Evolutionary conservation across 2,113 vertebrate species (phyloP), one percentile per base, ranked within the genome.

Genomic region (Vidua chalybeata): DNA sequence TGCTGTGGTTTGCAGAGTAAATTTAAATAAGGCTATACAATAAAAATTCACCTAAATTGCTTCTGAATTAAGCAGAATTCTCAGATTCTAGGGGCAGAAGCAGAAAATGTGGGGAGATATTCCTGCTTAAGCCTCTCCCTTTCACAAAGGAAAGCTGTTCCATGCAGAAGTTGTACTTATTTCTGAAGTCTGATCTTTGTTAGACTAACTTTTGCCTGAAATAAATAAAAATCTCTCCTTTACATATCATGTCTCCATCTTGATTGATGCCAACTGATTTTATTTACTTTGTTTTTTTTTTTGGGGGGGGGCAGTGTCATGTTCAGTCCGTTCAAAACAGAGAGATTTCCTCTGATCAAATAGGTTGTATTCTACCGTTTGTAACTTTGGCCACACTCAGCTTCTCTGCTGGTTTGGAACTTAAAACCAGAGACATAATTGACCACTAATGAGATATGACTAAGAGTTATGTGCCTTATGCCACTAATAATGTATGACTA

Each of bases 91-190:
- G 23, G 5, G 13, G 20, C 28, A 87, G 59, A 62, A 75, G 46
- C 3, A 5, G 79, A 82, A 88, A 58, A 10, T 46, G 10, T 52
- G 31, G 43, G 27, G 33, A 68, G 24, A 33, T 4, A 33, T n/a
- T 74, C 13, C 21, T 81, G 9, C 35, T 55, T 81, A 31, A 78
- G 4, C 13, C 3, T 77, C 30, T 63, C 7, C 8, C 11, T 81
- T 67, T 91, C 45, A 85, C 11, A 58, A 89, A 81, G 26, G 20
- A 66, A 77, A 43, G 10, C 31, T 84, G 16, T 4, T 69, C 43
- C 31, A 66, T 56, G 66, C 3, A 68, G 15, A 23, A 63, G 12
- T 46, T 0, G 0, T 68, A 62, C 10, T 35, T 84, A 9, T 10
- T 83, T 9, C 31, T 41, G 1, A 80, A 81, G 21, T 68, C 41